phyloP scores from a whole-genome alignment of 1,140 invertebrate species.

The Megathymus violae region DNA sequence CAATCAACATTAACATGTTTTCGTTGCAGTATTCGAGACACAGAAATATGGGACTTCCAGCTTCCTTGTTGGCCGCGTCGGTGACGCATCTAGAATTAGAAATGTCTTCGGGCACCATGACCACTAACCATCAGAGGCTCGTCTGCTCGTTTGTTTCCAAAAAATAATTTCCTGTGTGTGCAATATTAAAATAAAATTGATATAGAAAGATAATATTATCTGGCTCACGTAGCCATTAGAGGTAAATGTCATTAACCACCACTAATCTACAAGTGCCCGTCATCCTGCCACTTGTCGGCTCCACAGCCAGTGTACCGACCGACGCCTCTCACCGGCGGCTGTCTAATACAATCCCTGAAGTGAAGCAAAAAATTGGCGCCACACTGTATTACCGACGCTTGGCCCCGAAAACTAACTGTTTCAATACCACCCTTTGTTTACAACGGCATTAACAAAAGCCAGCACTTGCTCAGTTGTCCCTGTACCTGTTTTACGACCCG shows the following conservation, averaged over 20 bases:
- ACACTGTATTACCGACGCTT: constrained; percentile 65
- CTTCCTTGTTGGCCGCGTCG: too few relatives aligned
- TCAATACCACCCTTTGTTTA: constrained; percentile 59
- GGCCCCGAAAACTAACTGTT: too few relatives aligned
- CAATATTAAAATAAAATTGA: too few relatives aligned
- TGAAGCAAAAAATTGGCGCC: constrained; percentile 77
- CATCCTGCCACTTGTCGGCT: constrained; percentile 56
- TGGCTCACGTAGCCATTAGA: constrained; percentile 32
- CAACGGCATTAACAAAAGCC: constrained; percentile 24
- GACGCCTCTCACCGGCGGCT: constrained; percentile 62
- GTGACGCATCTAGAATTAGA: too few relatives aligned
- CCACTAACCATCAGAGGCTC: too few relatives aligned
- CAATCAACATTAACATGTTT: too few relatives aligned
- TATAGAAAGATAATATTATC: too few relatives aligned
- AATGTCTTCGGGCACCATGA: too few relatives aligned
- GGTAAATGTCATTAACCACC: constrained; percentile 52
- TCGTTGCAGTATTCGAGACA: too few relatives aligned
- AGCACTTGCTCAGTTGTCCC: constrained; percentile 59
- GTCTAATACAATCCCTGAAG: constrained; percentile 56
- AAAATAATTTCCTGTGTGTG: too few relatives aligned
- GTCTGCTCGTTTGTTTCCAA: too few relatives aligned
- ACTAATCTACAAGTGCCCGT: constrained; percentile 58
- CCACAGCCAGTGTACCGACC: constrained; percentile 74
- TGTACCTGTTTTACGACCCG: constrained; percentile 57
- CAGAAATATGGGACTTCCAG: too few relatives aligned